Evolutionary conservation across 2,797 vertebrate species (phyloP), one percentile per base, ranked within the genome.

Genomic region (Eremophila alpestris): DNA sequence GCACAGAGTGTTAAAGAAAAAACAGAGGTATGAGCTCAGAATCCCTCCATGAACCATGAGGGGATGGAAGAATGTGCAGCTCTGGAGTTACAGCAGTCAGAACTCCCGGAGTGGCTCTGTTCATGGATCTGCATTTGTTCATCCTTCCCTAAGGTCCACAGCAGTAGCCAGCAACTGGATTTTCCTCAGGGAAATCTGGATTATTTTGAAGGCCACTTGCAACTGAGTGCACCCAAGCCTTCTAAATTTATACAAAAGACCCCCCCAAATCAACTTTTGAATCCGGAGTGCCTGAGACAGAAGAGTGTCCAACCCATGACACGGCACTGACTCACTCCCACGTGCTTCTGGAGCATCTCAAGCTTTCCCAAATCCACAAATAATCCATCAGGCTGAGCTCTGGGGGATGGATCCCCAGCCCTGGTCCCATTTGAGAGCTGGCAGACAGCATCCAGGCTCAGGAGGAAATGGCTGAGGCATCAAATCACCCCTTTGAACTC

Each of bases 391-490:
- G 45, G 36, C 49, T 18, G 27, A 2, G 3, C 85, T 41, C 27
- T 1, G 14, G 64, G 80, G 86, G 75, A 38, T 1, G 9, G 58
- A 77, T 27, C 62, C 22, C 43, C 11, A 23, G 15, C 0, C 2
- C 40, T 68, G 88, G 15, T 49, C 67, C 51, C 64, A 10, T 16
- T 7, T 67, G 74, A 65, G 54, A 88, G 85, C 62, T 23, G 69
- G 63, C 3, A 85, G 62, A 22, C 46, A 65, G 85, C 62, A 13
- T 23, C 0, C 6, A 75, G 85, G 29, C 54, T 23, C 24, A 23
- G 71, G 63, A 96, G 96, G 97, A 97, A 97, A 97, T 96, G 85
- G 78, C 9, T 96, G 79, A 87, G 78, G 60, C 58, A 90, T 83
- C 93, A 59, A 71, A 93, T 96, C 96, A 95, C 26, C 22, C 3